Percentiles rank a stretch among this genome's conserved stretches.
These are phyloP conservation scores for Craterocephalus amniculus DNA, from an alignment of 2,797 vertebrate species.

Conservation along the genomic window DNA sequence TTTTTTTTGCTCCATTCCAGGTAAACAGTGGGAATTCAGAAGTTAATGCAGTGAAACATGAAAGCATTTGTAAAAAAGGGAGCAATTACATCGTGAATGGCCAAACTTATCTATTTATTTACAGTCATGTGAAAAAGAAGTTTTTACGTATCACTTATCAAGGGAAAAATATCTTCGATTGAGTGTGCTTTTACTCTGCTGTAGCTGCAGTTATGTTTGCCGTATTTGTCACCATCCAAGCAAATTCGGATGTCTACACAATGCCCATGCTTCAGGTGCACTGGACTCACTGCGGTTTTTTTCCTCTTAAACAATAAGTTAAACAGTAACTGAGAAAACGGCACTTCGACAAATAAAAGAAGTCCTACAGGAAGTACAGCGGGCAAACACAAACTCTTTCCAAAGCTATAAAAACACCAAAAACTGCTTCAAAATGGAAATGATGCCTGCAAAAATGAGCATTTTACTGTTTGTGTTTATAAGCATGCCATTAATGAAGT, in stretches of 20 bases:
- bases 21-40: conserved; percentile 26
- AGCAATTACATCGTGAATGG: not conserved
- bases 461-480: not conserved
- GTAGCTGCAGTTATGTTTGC: not conserved
- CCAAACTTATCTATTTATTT: not conserved
- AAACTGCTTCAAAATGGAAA: no score
- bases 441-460: not conserved
- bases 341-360: not conserved
- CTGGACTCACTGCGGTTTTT: not conserved
- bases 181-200: not conserved
- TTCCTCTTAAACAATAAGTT: not conserved
- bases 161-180: not conserved
- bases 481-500: not conserved
- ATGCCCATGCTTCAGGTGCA: not conserved
- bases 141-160: not conserved
- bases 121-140: no score
- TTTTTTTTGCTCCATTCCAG: not conserved
- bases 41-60: conserved; percentile 22
- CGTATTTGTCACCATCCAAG: not conserved
- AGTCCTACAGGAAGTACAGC: not conserved
- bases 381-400: not conserved
- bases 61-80: not conserved
- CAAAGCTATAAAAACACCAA: no score
- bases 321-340: not conserved
- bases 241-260: not conserved